Base-by-base conservation (phyloP, 1,140 invertebrate genomes). In the Arion vulgaris region DNA sequence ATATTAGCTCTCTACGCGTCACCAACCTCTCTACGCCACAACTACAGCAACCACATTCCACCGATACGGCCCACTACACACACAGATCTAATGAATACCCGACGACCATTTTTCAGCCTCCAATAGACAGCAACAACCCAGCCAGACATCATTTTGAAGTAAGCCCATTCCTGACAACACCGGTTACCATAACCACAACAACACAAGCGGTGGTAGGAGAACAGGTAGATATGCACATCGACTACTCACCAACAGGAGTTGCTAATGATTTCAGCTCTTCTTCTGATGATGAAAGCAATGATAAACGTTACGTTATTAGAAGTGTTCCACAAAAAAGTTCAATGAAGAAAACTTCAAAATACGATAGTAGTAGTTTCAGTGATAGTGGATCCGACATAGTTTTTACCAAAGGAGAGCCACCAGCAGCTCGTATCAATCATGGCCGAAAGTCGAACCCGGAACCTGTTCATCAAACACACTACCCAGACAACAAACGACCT, bases 161-260 rank as follows among this genome's bases (percentile, higher is more conserved):
- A 11, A 28, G 7, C n/a, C 62, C n/a, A 23, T 66, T 69, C 80
- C 41, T 7, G 34, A 53, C 80, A 26, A 81, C 80, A 2, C 80
- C 80, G 19, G 17, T 81, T 0, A 73, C 68, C 17, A 51, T 81
- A 13, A 73, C 69, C 0, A 81, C 80, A 5, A 81, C 80, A 0
- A 81, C 80, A 11, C 41, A 53, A 28, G 80, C 80, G 11, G 69
- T 81, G 11, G 80, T 81, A 13, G 80, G 80, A 1, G 80, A 81
- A 36, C 39, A 72, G 28, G 80, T 81, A 1, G 80, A 57, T 39
- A 81, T 81, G 80, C 39, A 74, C 39, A 81, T 81, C 5, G 51
- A 74, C 23, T 81, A 73, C 80, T 32, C 80, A 28, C 62, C 66
- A 13, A 38, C 41, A 17, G n/a, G 28, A 28, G n/a, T 34, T 11